Base-by-base conservation (phyloP, 2,797 vertebrate genomes). In the Sphenodon punctatus region DNA sequence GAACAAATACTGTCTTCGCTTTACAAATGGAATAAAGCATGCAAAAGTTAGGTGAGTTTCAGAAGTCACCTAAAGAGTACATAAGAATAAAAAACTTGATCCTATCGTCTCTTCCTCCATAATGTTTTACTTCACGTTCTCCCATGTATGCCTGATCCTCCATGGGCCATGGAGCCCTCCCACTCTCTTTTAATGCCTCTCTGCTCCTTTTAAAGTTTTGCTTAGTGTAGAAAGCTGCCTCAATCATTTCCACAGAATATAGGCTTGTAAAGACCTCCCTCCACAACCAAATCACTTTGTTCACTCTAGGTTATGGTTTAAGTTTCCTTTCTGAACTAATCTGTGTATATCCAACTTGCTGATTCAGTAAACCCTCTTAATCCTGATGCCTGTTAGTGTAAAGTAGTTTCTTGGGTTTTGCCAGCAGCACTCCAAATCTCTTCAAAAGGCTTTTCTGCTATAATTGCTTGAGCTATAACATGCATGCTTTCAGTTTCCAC, bases 371-470 rank as follows among this genome's bases (percentile, higher is more conserved):
- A 41, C 10, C 12, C 0, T 71, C 65, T 46, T 80, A 67, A 70
- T 60, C n/a, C 38, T 42, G 51, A 67, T 72, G 60, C 82, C 82
- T 46, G 30, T 72, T 60, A 38, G 69, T 86, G 53, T 53, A 69
- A 69, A 83, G 82, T 34, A 61, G 11, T n/a, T 0, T 48, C 10
- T 30, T 65, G 22, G 13, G 38, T 65, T 63, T 75, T 85, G 73
- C 43, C n/a, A 60, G 73, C 32, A 42, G 8, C 53, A 43, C 42
- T 20, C 72, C 42, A 51, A 66, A 20, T 76, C 22, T n/a, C 49
- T 86, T 55, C 60, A 56, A 38, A 69, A 19, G 39, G 63, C 16
- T 76, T 79, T 65, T 75, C 48, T 71, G 3, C 4, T 58, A 67
- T 13, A 3, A 4, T 4, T 17, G 8, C 80, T 80, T 63, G 38